Evolutionary conservation across 2,888 invertebrate genomes (phyloP).

Genomic region (Tuta absoluta): DNA sequence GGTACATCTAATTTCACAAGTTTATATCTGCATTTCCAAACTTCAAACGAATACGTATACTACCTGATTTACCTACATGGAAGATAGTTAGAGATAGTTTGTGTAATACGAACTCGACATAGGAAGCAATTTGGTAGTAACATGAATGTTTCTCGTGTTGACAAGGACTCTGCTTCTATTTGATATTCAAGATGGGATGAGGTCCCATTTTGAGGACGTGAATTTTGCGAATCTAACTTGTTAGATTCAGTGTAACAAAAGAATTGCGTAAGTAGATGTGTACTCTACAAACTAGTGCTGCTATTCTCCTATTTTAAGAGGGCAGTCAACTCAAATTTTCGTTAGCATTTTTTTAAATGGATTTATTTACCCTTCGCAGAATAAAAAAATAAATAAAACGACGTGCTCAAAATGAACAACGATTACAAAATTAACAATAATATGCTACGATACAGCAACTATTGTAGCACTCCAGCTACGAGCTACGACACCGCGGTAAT

Average conservation of each 20-base stretch:
- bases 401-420: no score
- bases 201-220: neutral
- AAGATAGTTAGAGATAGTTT: slow-evolving; percentile 10
- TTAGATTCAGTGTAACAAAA: no score
- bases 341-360: no score
- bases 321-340: no score
- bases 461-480: neutral
- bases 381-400: no score
- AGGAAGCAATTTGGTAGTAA: slow-evolving; percentile 56
- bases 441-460: neutral
- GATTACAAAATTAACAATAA: neutral
- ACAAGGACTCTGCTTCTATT: slow-evolving; percentile 50
- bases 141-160: slow-evolving; percentile 51
- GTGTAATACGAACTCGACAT: slow-evolving; percentile 29
- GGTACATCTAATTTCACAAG: no score
- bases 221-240: neutral
- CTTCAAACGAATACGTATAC: no score
- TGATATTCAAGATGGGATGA: slow-evolving; percentile 48
- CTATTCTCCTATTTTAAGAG: no score
- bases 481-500: neutral
- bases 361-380: no score
- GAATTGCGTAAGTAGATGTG: no score
- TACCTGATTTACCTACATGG: neutral
- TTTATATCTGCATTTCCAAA: no score
- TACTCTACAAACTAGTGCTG: no score